Base-by-base conservation (phyloP, 2,113 vertebrate genomes). In the Triplophysa siluroides region DNA sequence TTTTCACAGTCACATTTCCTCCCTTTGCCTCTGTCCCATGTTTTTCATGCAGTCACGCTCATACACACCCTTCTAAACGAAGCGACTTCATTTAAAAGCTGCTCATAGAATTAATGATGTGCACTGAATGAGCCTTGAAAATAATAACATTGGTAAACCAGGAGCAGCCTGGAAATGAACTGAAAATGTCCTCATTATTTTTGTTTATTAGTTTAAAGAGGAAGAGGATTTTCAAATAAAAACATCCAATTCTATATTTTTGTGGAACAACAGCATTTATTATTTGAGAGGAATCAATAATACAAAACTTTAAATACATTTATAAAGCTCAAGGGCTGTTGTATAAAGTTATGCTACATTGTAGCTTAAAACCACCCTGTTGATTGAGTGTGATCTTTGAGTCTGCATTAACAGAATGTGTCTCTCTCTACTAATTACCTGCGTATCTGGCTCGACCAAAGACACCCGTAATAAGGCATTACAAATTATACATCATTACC, bases 251-350 rank as follows among this genome's bases (percentile, higher is more conserved):
- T 2, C 19, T 41, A 4, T 43, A 41, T 13, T 7, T 21, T 58
- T 2, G 8, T 10, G 18, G 14, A 54, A 56, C 19, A 41, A n/a
- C n/a, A 41, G 16, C 13, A 23, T 19, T 21, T 24, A 29, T 29
- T 70, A 26, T 9, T 29, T 26, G 45, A 67, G n/a, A 69, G 16
- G 45, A 69, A 69, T 70, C 16, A 70, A 52, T 70, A 50, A 18
- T 19, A 1, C 23, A 29, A 19, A 52, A 52, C 47, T 4, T 24
- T 16, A 47, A 47, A 68, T 12, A 16, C 11, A 7, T 69, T 24
- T 12, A 18, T 52, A 16, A 70, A 29, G 23, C 14, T 4, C 21
- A 26, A 52, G 4, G 52, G 54, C 54, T 56, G 54, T 56, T 56
- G 1, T 21, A n/a, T 24, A 26, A 1, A 56, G 11, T 41, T 13